Conservation (phyloP, 1,140 invertebrate species). For the Ostrea edulis region DNA sequence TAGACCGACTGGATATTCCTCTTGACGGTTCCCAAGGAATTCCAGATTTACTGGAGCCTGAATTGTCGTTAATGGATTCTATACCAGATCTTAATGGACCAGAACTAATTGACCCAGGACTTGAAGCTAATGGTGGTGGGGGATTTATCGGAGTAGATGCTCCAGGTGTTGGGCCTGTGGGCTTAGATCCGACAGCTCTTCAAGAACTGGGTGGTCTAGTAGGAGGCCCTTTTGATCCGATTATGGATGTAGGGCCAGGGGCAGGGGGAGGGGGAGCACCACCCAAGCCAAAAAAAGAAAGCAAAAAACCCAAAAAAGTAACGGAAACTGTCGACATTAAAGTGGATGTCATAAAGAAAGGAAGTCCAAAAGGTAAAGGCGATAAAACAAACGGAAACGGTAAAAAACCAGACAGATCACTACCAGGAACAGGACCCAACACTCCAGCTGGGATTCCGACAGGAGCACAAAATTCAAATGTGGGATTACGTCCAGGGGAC, state of each 20-base stretch:
- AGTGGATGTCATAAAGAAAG: constrained; percentile 29
- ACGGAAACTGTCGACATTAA: constrained; percentile 19
- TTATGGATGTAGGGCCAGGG: constrained; percentile 9
- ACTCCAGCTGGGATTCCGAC: background rate
- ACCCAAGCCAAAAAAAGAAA: background rate
- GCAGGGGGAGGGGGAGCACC: background rate
- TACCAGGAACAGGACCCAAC: background rate
- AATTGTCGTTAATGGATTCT: background rate
- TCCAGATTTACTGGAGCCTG: background rate
- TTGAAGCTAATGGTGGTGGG: background rate
- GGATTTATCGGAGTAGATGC: background rate
- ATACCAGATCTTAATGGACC: constrained; percentile 14
- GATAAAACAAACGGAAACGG: background rate
- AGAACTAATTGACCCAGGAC: background rate
- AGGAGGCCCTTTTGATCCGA: background rate
- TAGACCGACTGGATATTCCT: constrained; percentile 7
- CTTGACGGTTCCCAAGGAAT: constrained; percentile 8
- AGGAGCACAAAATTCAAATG: background rate
- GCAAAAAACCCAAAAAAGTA: background rate
- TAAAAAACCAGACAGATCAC: background rate
- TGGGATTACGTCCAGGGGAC: background rate
- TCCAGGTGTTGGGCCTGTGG: background rate
- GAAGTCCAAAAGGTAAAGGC: background rate
- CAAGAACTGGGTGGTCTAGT: background rate
- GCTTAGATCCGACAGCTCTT: background rate